phyloP scores from a whole-genome alignment of 2,888 invertebrate species.

The Drosophila austrosaltans region DNA sequence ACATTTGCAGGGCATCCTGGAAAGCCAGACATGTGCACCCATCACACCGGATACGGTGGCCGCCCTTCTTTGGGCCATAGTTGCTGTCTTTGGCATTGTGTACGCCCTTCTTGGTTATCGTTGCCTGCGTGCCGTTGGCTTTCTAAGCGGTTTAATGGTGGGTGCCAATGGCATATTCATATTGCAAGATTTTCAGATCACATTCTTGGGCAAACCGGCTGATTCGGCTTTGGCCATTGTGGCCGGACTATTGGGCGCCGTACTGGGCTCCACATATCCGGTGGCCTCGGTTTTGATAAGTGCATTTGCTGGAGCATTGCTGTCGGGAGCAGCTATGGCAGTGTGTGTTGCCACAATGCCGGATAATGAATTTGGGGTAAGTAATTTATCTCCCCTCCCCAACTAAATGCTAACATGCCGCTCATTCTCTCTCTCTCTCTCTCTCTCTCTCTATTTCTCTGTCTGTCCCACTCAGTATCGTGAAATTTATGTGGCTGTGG shows the following conservation, averaged over 20 bases:
- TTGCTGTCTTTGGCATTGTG: conserved; percentile 89
- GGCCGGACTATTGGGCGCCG: conserved; percentile 82
- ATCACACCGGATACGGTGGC: conserved; percentile 82
- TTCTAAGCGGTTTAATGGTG: conserved; percentile 93
- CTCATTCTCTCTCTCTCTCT: background rate
- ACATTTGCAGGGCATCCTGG: conserved; percentile 81
- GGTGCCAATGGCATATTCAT: conserved; percentile 93
- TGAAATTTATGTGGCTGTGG: conserved; percentile 83
- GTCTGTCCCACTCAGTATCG: conserved; percentile 72
- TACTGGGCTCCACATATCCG: conserved; percentile 83
- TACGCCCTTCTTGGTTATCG: conserved; percentile 94
- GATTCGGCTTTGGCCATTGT: conserved; percentile 83
- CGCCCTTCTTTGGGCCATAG: conserved; percentile 83
- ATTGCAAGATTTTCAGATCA: conserved; percentile 91
- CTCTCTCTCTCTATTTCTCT: background rate
- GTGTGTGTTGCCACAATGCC: conserved; percentile 84
- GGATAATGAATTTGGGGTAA: conserved; percentile 83
- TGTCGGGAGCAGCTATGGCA: conserved; percentile 83
- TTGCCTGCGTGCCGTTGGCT: conserved; percentile 94
- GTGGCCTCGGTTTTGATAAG: conserved; percentile 83
- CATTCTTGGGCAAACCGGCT: conserved; percentile 87
- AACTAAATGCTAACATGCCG: too few relatives aligned
- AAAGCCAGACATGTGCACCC: conserved; percentile 82
- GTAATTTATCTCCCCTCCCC: conserved; percentile 26
- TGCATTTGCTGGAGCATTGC: conserved; percentile 82